These are phyloP conservation scores for Mythimna vitellina DNA, from an alignment of 2,888 invertebrate genomes.

Conservation along the genomic window DNA sequence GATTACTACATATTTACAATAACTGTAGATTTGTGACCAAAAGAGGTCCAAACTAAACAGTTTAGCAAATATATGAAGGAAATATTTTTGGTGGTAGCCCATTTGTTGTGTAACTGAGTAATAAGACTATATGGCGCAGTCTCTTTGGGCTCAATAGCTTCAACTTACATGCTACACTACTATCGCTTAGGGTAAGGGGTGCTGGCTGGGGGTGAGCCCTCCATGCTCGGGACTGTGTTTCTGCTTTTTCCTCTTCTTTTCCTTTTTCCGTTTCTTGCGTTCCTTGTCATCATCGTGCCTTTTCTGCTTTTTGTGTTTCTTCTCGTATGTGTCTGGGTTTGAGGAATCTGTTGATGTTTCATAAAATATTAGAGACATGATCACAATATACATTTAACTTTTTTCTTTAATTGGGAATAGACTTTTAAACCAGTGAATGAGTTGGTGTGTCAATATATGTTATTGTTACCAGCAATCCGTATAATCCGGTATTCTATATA, in stretches of 20 bases:
- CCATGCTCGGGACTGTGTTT: slow-evolving; percentile 97
- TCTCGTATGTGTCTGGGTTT: slow-evolving; percentile 96
- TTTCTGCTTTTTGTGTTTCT: slow-evolving; percentile 98
- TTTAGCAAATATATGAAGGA: slow-evolving; percentile 27
- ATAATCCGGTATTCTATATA: too few relatives aligned
- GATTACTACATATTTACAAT: slow-evolving; percentile 28
- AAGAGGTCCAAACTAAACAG: slow-evolving; percentile 15
- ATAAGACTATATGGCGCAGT: slow-evolving; percentile 60
- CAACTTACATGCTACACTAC: slow-evolving; percentile 58
- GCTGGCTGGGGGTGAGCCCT: slow-evolving; percentile 90
- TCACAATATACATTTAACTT: background rate
- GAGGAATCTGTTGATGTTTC: slow-evolving; percentile 87
- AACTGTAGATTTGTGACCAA: slow-evolving; percentile 18
- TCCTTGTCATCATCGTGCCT: slow-evolving; percentile 98
- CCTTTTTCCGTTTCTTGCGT: slow-evolving; percentile 98
- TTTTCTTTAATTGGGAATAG: background rate
- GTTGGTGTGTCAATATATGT: too few relatives aligned
- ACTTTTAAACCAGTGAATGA: background rate
- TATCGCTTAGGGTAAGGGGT: slow-evolving; percentile 77
- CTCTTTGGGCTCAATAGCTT: slow-evolving; percentile 78
- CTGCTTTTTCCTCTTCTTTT: slow-evolving; percentile 98
- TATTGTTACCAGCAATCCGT: too few relatives aligned
- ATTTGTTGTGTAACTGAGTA: slow-evolving; percentile 33
- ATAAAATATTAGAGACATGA: background rate
- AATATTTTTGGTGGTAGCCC: slow-evolving; percentile 48